Evolutionary conservation across 2,797 vertebrate species (phyloP).

Genomic region (Thalassophryne amazonica): DNA sequence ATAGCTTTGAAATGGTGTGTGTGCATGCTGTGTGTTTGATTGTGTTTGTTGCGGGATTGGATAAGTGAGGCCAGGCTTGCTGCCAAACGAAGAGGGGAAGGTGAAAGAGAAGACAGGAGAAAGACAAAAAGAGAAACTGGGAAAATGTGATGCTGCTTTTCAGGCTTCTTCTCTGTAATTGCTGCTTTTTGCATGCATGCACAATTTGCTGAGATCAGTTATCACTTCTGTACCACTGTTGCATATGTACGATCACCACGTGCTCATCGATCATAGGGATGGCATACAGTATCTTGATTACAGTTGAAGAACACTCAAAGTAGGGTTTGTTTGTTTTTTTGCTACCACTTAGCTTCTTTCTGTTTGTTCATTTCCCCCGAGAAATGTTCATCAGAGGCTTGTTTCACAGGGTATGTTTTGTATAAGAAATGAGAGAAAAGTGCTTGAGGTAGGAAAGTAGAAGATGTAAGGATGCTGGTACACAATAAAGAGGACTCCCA

Average conservation of each 20-base stretch:
- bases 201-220: conserved; percentile 28
- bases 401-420: conserved; percentile 27
- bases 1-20: conserved; percentile 57
- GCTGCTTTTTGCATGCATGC: neutral
- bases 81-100: conserved; percentile 51
- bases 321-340: neutral
- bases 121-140: conserved; percentile 18
- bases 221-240: conserved; percentile 24
- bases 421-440: conserved; percentile 35
- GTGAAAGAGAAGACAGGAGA: conserved; percentile 44
- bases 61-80: conserved; percentile 60
- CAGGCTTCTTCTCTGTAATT: conserved; percentile 48
- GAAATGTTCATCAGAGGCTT: conserved; percentile 17
- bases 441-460: conserved; percentile 22
- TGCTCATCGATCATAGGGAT: conserved; percentile 36
- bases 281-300: conserved; percentile 44
- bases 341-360: conserved; percentile 6
- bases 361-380: conserved; percentile 20
- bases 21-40: conserved; percentile 38
- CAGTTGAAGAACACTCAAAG: conserved; percentile 30
- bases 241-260: conserved; percentile 29
- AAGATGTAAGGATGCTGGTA: conserved; percentile 32
- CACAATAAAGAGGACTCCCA: conserved; percentile 32
- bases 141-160: conserved; percentile 40
- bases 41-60: conserved; percentile 61